phyloP scores from a whole-genome alignment of 2,888 invertebrate species.

The Drosophila paranaensis region DNA sequence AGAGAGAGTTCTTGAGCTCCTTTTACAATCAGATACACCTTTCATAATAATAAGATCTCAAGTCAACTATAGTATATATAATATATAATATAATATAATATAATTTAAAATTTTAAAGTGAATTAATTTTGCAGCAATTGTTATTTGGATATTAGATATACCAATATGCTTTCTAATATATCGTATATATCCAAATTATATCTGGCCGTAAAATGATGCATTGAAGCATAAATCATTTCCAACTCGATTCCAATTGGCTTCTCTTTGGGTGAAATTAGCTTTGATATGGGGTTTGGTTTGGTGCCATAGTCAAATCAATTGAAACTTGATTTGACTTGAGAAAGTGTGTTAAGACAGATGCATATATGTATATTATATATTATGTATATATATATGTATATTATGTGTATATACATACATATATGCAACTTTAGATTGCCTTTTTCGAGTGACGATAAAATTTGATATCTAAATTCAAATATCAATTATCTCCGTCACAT shows the following conservation, averaged over 20 bases:
- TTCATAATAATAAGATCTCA: no score
- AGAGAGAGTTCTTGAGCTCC: no score
- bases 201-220: no score
- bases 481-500: neutral
- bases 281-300: neutral
- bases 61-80: no score
- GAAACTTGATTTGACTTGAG: neutral
- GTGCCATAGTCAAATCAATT: neutral
- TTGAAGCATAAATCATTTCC: neutral
- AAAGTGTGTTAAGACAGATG: neutral
- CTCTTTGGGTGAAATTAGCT: neutral
- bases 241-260: neutral
- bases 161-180: no score
- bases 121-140: no score
- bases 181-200: no score
- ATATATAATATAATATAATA: no score
- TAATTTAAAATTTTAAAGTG: no score
- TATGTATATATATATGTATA: neutral
- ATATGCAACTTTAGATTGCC: neutral
- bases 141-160: no score
- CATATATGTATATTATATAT: neutral
- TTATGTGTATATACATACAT: neutral
- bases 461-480: conserved; percentile 8
- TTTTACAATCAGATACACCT: no score
- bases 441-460: neutral